Conservation (phyloP, 2,797 vertebrate species). For the Pangasius djambal region DNA sequence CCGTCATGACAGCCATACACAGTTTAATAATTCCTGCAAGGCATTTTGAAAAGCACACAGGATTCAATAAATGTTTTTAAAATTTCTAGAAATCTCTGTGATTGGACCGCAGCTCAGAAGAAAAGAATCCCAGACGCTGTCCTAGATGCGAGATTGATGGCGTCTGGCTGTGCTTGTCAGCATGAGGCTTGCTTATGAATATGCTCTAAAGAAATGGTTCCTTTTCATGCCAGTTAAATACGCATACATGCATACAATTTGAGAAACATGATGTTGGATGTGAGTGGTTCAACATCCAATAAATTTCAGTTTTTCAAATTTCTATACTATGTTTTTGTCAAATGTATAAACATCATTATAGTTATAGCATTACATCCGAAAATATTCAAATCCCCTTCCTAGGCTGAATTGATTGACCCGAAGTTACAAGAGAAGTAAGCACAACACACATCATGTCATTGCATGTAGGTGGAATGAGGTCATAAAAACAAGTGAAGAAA, state of each 20-base stretch:
- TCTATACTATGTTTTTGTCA: background rate
- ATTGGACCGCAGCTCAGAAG: background rate
- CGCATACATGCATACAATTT: background rate
- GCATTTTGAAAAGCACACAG: background rate
- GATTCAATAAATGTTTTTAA: background rate
- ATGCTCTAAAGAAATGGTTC: background rate
- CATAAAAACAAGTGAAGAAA: background rate
- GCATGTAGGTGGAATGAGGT: background rate
- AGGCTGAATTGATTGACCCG: background rate
- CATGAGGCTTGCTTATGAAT: background rate
- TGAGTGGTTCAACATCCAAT: background rate
- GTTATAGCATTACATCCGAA: background rate
- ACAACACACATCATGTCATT: background rate
- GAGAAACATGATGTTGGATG: background rate
- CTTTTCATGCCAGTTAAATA: background rate
- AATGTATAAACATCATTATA: background rate
- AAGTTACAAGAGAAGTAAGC: constrained; percentile 2
- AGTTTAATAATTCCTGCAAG: background rate
- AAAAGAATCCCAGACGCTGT: background rate
- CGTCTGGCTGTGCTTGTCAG: constrained; percentile 8
- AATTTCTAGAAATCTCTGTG: background rate
- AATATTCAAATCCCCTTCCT: background rate
- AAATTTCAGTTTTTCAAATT: background rate
- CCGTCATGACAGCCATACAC: background rate
- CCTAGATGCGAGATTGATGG: background rate